Percentiles rank a stretch among this genome's conserved stretches.
Evolutionary conservation across 2,113 vertebrate species (phyloP).

Genomic region (Carlito syrichta): DNA sequence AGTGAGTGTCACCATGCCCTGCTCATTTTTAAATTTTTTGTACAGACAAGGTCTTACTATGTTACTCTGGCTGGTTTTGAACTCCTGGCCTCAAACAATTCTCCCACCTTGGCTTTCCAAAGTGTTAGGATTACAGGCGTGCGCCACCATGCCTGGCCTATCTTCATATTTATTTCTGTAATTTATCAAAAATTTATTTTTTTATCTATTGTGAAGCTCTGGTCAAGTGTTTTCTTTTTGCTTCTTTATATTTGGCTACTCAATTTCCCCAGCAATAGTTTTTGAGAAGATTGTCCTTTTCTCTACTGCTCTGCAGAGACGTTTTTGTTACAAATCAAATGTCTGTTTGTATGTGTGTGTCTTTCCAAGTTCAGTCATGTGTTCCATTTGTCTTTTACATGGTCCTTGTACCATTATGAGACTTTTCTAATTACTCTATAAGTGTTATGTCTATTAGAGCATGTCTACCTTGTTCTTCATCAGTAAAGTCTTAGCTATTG

Average conservation of each 20-base stretch:
- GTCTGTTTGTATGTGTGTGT: neutral
- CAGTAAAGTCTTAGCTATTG: neutral
- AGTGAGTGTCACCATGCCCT: too few species aligned
- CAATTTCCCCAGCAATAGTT: neutral
- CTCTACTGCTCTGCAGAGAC: neutral
- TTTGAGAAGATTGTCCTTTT: neutral
- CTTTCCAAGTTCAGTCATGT: neutral
- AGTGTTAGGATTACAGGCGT: too few species aligned
- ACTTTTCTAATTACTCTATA: neutral
- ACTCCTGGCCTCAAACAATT: too few species aligned
- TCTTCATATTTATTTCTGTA: too few species aligned
- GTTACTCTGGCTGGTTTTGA: too few species aligned
- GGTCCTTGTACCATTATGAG: neutral
- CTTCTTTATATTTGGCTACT: neutral
- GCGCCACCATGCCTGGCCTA: too few species aligned
- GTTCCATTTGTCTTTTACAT: neutral
- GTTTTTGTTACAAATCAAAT: neutral
- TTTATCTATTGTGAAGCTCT: neutral
- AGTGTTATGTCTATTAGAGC: neutral
- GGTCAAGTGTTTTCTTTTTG: neutral
- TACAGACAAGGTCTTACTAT: too few species aligned
- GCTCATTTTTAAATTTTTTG: too few species aligned
- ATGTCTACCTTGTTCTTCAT: neutral
- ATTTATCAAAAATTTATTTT: neutral
- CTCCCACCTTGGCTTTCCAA: too few species aligned